Evolutionary conservation across 2,113 vertebrate genomes (phyloP), one percentile per base, ranked within the genome.

Genomic region (Corythaixoides concolor): DNA sequence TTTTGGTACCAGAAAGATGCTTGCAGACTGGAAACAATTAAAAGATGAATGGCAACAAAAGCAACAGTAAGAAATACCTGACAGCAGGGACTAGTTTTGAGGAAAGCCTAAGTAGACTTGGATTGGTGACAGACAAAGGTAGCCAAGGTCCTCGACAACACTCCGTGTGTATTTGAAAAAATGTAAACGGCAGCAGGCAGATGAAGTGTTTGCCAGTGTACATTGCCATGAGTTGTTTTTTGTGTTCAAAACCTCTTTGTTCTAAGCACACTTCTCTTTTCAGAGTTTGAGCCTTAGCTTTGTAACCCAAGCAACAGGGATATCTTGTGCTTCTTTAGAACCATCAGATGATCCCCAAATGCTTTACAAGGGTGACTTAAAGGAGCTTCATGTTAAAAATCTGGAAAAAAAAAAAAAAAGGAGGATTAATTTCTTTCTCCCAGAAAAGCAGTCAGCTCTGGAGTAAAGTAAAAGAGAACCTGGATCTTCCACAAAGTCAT

Each of bases 231-330:
- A 39, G 68, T 97, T 87, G 58, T 3, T 75, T 75, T 92, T 60
- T 87, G 58, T 58, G 53, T 76, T 90, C 73, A 68, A 93, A 90
- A 75, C 35, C 41, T 90, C 63, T 82, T 90, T 95, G 79, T 88
- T 89, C 19, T 75, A 70, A 86, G 79, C 92, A 86, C 82, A 39
- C 75, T 72, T 66, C 53, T 94, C 52, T 92, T 79, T 91, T 62
- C 76, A 76, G 84, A 91, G 53, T 47, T 70, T 67, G 45, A 85
- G 33, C 63, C 55, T 90, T 64, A 89, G 84, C 74, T 97, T 94
- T 90, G 56, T 56, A 89, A 53, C 17, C 27, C 58, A 70, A 83
- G 62, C 62, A 87, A 59, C 76, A 80, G 64, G 56, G 68, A 63
- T 67, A 88, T 28, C 59, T 94, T 63, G 45, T 83, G 56, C 74